Base-by-base conservation (phyloP, 2,113 vertebrate genomes). In the Callipepla californica region DNA sequence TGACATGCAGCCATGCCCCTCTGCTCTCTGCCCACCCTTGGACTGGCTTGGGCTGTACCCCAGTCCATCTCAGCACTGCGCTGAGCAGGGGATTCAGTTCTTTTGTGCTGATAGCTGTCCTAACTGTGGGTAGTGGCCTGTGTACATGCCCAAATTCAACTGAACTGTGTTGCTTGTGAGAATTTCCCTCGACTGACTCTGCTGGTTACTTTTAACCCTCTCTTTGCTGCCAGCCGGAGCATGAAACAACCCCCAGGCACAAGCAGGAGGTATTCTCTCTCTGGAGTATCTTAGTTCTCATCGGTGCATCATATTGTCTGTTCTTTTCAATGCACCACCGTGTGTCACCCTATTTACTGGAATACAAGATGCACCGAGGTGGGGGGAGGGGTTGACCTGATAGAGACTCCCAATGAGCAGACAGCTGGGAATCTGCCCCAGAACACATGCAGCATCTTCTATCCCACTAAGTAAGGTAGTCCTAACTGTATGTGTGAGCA, bases 181-280 rank as follows among this genome's bases (percentile, higher is more conserved):
- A 85, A 79, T 34, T 95, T 94, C 90, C 91, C 84, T 97, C 22
- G 22, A 98, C 96, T 98, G 97, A 98, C 95, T 81, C 90, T 98
- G 94, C 96, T 93, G 97, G 97, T 97, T 98, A 96, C 98, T 98
- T 97, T 97, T 96, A 97, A 97, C 96, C 95, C 94, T 96, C 95
- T 96, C 92, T 97, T 96, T 97, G 97, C 95, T 96, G 96, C 98
- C 98, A 99, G 98, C 98, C 98, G 99, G 99, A 99, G 97, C 98
- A 98, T 93, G 98, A 99, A 98, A 98, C 98, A 97, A 99, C 98
- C 87, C 99, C 98, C 95, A 98, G 98, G 97, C 99, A 99, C 98
- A 99, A 99, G 97, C 98, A 99, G 98, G 99, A 99, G 99, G 99
- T 99, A 99, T 98, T 98, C 87, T 95, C 38, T 96, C 91, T 95